phyloP scores from a whole-genome alignment of 2,888 invertebrate genomes.

The Idaea aversata region DNA sequence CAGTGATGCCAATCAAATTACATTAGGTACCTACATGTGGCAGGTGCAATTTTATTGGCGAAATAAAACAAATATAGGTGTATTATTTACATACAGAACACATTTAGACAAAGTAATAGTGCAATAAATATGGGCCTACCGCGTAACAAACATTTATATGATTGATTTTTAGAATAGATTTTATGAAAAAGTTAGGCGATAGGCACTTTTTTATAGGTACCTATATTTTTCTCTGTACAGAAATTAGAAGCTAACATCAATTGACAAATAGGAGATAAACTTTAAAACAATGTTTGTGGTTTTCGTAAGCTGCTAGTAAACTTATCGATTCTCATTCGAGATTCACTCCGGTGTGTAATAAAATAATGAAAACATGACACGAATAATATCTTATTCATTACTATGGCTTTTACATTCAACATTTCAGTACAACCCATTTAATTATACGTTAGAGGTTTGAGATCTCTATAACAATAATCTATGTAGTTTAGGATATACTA shows the following conservation, averaged over 20 bases:
- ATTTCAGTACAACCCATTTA: slow-evolving; percentile 58
- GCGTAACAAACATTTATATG: not conserved
- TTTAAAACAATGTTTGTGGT: not conserved
- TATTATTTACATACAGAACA: slow-evolving; percentile 33
- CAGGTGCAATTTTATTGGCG: slow-evolving; percentile 38
- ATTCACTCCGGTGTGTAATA: not conserved
- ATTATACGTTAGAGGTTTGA: slow-evolving; percentile 47
- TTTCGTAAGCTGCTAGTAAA: not conserved
- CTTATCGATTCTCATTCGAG: not conserved
- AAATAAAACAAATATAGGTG: not conserved
- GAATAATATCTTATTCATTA: slow-evolving; percentile 35
- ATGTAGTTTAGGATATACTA: slow-evolving; percentile 2
- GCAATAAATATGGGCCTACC: not conserved
- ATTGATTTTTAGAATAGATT: not conserved
- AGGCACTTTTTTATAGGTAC: not conserved
- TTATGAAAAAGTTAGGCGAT: not conserved
- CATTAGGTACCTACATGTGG: slow-evolving; percentile 34
- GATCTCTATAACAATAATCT: slow-evolving; percentile 52
- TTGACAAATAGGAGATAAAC: not conserved
- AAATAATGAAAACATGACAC: slow-evolving; percentile 14
- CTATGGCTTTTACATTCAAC: slow-evolving; percentile 56
- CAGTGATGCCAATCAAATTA: slow-evolving; percentile 46
- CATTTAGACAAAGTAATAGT: not conserved
- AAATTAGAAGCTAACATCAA: not conserved
- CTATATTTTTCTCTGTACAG: slow-evolving; percentile 12